Evolutionary conservation across 2,888 invertebrate species (phyloP).

Genomic region (Sturmia bella): DNA sequence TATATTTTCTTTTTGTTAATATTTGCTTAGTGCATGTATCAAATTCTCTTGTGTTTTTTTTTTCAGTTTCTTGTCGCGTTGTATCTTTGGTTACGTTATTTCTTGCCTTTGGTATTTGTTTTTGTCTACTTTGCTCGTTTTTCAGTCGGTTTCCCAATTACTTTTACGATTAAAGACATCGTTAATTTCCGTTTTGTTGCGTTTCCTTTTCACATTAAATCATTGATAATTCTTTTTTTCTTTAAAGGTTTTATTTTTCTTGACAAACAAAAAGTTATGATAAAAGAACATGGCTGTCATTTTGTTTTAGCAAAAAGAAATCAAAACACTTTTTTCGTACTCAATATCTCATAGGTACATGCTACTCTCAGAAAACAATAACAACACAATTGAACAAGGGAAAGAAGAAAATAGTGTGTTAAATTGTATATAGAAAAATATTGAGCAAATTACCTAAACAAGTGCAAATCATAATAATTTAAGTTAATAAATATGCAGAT

Average conservation of each 20-base stretch:
- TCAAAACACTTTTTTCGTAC: slow-evolving; percentile 21
- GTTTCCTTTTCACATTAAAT: slow-evolving; percentile 68
- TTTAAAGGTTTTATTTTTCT: slow-evolving; percentile 52
- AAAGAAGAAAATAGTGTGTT: slow-evolving; percentile 30
- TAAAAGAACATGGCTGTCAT: slow-evolving; percentile 58
- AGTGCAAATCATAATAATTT: too few relatives aligned
- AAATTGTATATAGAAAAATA: slow-evolving; percentile 12
- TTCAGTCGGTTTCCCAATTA: slow-evolving; percentile 66
- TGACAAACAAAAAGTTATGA: slow-evolving; percentile 34
- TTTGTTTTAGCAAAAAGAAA: slow-evolving; percentile 31
- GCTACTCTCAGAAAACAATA: neutral
- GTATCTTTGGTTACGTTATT: slow-evolving; percentile 56
- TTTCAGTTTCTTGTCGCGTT: slow-evolving; percentile 26
- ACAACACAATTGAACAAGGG: neutral
- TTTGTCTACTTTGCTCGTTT: slow-evolving; percentile 54
- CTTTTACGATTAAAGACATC: slow-evolving; percentile 59
- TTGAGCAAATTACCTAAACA: too few relatives aligned
- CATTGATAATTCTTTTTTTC: slow-evolving; percentile 43
- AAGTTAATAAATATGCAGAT: slow-evolving; percentile 3
- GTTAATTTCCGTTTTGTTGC: slow-evolving; percentile 69
- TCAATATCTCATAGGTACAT: slow-evolving; percentile 22
- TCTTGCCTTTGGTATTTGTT: slow-evolving; percentile 42
- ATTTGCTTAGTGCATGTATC: slow-evolving; percentile 47
- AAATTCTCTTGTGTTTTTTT: slow-evolving; percentile 6
- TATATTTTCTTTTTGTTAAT: slow-evolving; percentile 43